These are phyloP conservation scores for Nyctereutes procyonoides DNA, from an alignment of 2,113 vertebrate species.

Conservation along the genomic window DNA sequence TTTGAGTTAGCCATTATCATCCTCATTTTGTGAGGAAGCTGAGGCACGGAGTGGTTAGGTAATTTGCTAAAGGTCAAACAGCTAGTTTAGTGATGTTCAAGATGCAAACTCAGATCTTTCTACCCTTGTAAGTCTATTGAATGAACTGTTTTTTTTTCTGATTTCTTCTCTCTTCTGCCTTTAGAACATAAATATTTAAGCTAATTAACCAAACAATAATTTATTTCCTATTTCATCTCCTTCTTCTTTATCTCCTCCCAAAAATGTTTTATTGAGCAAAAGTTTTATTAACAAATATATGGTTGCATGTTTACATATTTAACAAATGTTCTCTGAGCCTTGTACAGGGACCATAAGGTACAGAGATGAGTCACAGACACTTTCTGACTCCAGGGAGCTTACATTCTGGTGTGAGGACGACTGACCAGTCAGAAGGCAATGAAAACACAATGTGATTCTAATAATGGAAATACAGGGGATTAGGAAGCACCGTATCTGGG, in stretches of 20 bases:
- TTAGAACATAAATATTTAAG: conserved; percentile 28
- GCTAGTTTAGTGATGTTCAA: background rate
- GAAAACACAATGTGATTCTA: background rate
- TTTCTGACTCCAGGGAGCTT: background rate
- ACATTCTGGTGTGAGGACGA: background rate
- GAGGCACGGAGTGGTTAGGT: background rate
- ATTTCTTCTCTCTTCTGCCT: background rate
- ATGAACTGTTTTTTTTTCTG: background rate
- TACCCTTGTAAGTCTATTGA: background rate
- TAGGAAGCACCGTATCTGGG: background rate
- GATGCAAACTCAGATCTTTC: background rate
- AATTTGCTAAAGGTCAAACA: background rate
- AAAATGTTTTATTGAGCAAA: background rate
- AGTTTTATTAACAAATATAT: background rate
- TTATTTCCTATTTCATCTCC: background rate
- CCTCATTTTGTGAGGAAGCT: background rate
- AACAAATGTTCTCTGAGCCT: background rate
- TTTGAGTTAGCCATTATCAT: background rate
- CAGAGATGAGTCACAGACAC: background rate
- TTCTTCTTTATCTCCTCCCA: background rate
- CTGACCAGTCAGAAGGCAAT: background rate
- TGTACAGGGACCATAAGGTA: background rate
- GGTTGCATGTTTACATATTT: background rate
- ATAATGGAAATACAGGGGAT: background rate
- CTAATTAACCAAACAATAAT: background rate